Base-by-base conservation (phyloP, 2,797 vertebrate genomes). In the Gadopsis bispinosus region DNA sequence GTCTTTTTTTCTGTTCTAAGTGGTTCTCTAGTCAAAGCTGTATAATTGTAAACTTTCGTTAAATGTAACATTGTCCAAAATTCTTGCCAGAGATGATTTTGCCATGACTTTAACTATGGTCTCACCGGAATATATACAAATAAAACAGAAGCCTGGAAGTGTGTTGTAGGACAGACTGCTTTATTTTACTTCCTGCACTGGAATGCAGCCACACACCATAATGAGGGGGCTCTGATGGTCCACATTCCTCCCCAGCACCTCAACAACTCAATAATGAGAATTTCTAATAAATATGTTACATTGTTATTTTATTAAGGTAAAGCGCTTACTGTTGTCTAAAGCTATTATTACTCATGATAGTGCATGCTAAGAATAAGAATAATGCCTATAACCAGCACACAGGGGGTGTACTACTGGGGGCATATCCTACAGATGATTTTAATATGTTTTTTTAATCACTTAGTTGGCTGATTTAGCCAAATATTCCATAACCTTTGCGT, bases 251-350 rank as follows among this genome's bases (percentile, higher is more conserved):
- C 7, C 17, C 29, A 54, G 17, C 33, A 41, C 17, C 6, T 13
- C 50, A 53, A 22, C 19, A 48, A 68, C 35, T 60, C 4, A 14
- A 5, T 39, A 31, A 31, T 7, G 12, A 10, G 0, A 33, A 13
- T 43, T 20, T 43, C 10, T 20, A 31, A 41, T 7, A 7, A 2
- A 67, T 41, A 54, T 14, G n/a, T 39, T 4, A 8, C 12, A 33
- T 7, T 19, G 17, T 33, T 26, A 63, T 56, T 22, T 20, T 35
- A 7, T 35, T 41, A 17, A 13, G 45, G 45, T 50, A 11, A 39
- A 37, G 35, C 16, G 16, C 54, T 76, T 29, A 29, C 48, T 62
- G 56, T 43, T 55, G 31, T 37, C 14, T 55, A 70, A 63, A 33
- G 51, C 1, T 22, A 3, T 41, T 20, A 14, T 26, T 68, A 54